These are phyloP conservation scores for Ivindomyrus marchei DNA, from an alignment of 2,113 vertebrate genomes.

Conservation along the genomic window DNA sequence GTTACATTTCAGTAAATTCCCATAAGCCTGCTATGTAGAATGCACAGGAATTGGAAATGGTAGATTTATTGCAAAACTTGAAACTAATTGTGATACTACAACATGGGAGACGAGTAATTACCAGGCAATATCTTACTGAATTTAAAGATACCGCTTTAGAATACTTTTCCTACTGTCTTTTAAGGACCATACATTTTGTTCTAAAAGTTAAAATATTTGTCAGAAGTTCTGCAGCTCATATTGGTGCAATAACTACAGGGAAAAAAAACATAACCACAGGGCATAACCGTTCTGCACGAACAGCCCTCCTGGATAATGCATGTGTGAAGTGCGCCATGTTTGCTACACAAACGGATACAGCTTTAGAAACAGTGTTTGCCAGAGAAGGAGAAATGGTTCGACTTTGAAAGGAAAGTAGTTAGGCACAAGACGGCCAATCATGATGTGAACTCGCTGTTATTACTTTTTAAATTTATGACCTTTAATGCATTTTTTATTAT, in stretches of 20 bases:
- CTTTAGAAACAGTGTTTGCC: not conserved
- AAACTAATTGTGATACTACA: not conserved
- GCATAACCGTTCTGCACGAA: not conserved
- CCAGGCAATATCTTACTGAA: not conserved
- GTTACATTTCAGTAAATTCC: not conserved
- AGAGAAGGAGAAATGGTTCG: not conserved
- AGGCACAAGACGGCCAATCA: not conserved
- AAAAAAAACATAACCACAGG: not conserved
- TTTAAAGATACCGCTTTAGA: not conserved
- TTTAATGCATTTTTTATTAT: slow-evolving; percentile 9
- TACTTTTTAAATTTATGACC: not conserved
- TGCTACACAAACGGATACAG: not conserved
- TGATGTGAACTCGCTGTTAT: not conserved
- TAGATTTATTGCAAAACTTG: not conserved
- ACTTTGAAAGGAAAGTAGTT: not conserved
- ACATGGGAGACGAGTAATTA: not conserved
- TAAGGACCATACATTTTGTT: not conserved
- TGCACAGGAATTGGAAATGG: not conserved
- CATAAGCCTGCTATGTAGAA: not conserved
- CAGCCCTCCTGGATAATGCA: not conserved
- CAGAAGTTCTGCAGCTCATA: not conserved
- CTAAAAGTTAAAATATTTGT: not conserved
- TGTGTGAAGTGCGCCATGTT: not conserved
- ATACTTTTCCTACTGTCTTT: not conserved
- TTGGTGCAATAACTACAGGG: not conserved